phyloP scores from a whole-genome alignment of 2,888 invertebrate species.

The Lordiphosa andalusiaca region DNA sequence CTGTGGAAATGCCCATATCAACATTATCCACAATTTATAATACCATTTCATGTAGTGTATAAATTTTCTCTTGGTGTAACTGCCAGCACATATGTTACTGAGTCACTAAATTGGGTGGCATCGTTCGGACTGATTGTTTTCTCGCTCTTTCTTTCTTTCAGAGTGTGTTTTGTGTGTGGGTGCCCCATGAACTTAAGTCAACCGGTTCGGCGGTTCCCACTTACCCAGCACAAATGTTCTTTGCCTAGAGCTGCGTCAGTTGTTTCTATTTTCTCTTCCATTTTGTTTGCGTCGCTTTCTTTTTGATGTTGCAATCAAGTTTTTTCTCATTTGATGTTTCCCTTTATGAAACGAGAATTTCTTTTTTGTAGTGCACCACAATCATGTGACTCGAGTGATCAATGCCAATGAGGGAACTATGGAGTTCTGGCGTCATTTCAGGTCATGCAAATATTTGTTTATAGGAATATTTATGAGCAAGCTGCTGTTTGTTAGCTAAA shows the following conservation, averaged over 20 bases:
- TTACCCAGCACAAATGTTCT: conserved; percentile 34
- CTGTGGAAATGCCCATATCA: too few relatives aligned
- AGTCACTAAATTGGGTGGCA: conserved; percentile 24
- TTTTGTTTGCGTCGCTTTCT: conserved; percentile 34
- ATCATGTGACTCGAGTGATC: conserved; percentile 25
- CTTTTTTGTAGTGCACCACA: conserved; percentile 28
- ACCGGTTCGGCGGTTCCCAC: conserved; percentile 49
- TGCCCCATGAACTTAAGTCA: conserved; percentile 51
- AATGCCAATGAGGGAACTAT: not conserved
- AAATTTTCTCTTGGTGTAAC: too few relatives aligned
- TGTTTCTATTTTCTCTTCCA: conserved; percentile 1
- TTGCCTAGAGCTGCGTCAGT: conserved; percentile 26
- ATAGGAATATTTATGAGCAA: conserved; percentile 40
- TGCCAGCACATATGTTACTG: conserved; percentile 3
- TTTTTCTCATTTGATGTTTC: conserved; percentile 29
- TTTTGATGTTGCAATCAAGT: conserved; percentile 53
- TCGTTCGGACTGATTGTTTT: conserved; percentile 13
- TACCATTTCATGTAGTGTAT: too few relatives aligned
- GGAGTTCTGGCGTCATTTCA: conserved; percentile 19
- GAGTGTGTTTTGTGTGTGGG: conserved; percentile 28
- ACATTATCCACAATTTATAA: too few relatives aligned
- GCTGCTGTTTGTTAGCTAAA: conserved; percentile 1
- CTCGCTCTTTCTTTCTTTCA: conserved; percentile 16
- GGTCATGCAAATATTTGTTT: conserved; percentile 48
- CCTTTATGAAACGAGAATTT: conserved; percentile 52